Evolutionary conservation across 1,140 invertebrate species (phyloP), one percentile per base, ranked within the genome.

Genomic region (Steinernema feltiae): DNA sequence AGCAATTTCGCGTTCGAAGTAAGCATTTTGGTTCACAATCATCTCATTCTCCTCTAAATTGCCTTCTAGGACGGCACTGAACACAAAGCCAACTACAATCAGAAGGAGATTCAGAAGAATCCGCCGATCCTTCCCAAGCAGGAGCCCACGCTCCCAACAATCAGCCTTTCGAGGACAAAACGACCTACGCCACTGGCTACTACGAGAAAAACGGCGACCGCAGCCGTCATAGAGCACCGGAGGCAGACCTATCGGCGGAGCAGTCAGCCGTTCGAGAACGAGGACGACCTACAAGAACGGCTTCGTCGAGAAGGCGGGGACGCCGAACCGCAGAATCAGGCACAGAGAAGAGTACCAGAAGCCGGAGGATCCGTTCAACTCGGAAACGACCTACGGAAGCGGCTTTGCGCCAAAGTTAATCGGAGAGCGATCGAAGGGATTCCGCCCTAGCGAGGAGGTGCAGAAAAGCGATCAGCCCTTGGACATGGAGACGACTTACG

Each of bases 141-240:
- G 1, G 84, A 1, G 74, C 41, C 31, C 88, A 88, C 74, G 74
- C 81, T 29, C 84, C 86, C 71, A 84, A 81, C 32, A 82, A 78
- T 69, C 84, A 82, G 17, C 87, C 87, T 73, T 88, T 88, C 76
- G 86, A 88, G 72, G 87, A 87, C 32, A 79, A 79, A 24, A 82
- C 85, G 1, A 88, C 86, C 30, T 82, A 87, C 75, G 84, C 85
- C 72, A 82, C 83, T 70, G 86, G 87, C 75, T 88, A 80, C 74
- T 80, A 85, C 63, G 78, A 76, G 7, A n/a, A 82, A 87, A 29
- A 77, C 77, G 2, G 48, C 79, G 0, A 75, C 76, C 1, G 76
- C 76, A 46, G 41, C 41, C 41, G 7, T n/a, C 41, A 12, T 12
- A 46, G 7, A 63, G 53, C 53, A 63, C 24, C 15, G 24, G 3